A percentile compares a stretch with the other conserved stretches of the same genome.
phyloP scores from a whole-genome alignment of 2,113 vertebrate species.

The Colossoma macropomum region DNA sequence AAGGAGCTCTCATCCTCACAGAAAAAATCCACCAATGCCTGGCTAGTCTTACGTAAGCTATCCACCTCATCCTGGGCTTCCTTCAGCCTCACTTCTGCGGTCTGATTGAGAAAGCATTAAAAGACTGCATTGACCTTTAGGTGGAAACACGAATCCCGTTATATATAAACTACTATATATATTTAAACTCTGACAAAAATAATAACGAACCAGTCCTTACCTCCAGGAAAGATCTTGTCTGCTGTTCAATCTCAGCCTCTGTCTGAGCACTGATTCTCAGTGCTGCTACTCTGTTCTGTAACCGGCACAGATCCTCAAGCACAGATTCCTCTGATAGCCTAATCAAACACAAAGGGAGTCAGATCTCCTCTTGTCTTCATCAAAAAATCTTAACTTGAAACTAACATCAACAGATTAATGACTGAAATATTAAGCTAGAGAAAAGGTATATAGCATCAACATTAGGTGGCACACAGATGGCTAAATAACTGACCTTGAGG shows the following conservation, averaged over 20 bases:
- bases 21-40: slow-evolving; percentile 80
- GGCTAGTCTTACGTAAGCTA: slow-evolving; percentile 75
- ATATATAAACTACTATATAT: background rate
- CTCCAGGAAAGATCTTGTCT: slow-evolving; percentile 75
- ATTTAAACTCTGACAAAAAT: background rate
- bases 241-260: slow-evolving; percentile 72
- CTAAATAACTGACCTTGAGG: slow-evolving; percentile 74
- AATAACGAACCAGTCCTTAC: slow-evolving; percentile 57
- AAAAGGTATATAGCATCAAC: background rate
- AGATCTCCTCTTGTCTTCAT: background rate
- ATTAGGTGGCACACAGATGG: slow-evolving; percentile 9
- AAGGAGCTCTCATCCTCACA: slow-evolving; percentile 80
- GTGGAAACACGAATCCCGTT: background rate
- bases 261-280: slow-evolving; percentile 68
- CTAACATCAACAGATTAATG: background rate
- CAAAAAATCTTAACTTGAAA: background rate
- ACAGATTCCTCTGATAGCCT: slow-evolving; percentile 80
- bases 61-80: slow-evolving; percentile 76
- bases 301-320: slow-evolving; percentile 75
- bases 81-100: slow-evolving; percentile 72
- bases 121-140: background rate
- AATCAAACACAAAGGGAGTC: background rate
- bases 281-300: slow-evolving; percentile 72
- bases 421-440: background rate
- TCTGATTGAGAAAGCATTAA: slow-evolving; percentile 55